Evolutionary conservation across 92 coral and sea anemone genomes (phyloP), one percentile per base, ranked within the genome.

Genomic region (Porites cylindrica): DNA sequence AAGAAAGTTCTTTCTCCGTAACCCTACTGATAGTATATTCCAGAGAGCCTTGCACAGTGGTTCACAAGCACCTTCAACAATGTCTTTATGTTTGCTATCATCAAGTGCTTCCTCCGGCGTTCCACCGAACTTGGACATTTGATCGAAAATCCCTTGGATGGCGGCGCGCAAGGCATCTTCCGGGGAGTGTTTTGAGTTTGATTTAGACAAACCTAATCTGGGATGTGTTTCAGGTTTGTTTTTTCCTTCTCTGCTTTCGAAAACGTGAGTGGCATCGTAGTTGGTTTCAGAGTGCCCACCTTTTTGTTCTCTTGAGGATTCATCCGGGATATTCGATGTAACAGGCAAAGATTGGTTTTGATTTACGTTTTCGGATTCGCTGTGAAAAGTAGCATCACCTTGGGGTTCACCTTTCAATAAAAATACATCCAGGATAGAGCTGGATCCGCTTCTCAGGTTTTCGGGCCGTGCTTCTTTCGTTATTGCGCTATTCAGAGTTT

Each of bases 21-120:
- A 18, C 1, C 87, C 87, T 63, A 65, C 64, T 63, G 87, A 83
- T 43, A 83, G 63, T 43, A 74, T 17, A 32, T 83, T 16, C 80
- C 80, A 83, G 51, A 83, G 87, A 53, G 74, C 81, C 8, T 14
- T 65, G 52, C 87, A 83, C 10, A 83, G 64, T 21, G 87, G 73
- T 24, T 19, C 66, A 54, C 74, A 63, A 29, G 75, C 50, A 26
- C 50, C 63, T 64, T 83, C 81, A 38, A 51, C 13, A 7, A 74
- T 23, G 38, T 24, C 43, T 50, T 83, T 65, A 72, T 75, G 53
- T 62, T 62, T 63, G 61, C 52, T 65, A 32, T 62, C 65, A 83
- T 12, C 71, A 66, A 83, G 74, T 1, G 81, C 74, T 24, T 63
- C 78, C 18, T 63, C 53, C 51, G 79, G 66, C 47, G 72, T 50